Evolutionary conservation across 2,888 invertebrate genomes (phyloP).

Genomic region (Notocelia uddmanniana): DNA sequence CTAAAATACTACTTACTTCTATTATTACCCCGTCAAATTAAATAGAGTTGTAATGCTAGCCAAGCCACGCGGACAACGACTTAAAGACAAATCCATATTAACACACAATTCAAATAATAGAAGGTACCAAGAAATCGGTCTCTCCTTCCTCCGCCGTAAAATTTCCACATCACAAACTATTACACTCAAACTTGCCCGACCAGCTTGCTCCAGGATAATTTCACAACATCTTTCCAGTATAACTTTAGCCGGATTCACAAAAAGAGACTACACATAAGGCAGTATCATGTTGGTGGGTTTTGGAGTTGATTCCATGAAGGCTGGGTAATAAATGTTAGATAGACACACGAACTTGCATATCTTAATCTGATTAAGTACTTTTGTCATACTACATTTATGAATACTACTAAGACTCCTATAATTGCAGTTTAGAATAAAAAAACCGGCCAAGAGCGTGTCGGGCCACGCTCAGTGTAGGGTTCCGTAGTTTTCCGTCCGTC

Average conservation of each 20-base stretch:
- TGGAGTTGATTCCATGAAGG: constrained; percentile 7
- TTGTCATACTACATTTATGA: background rate
- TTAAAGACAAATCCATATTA: background rate
- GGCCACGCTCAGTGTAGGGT: too few species aligned
- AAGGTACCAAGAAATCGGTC: background rate
- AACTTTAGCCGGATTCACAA: constrained; percentile 9
- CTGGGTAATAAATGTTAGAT: constrained; percentile 17
- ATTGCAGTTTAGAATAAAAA: too few species aligned
- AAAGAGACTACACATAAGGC: background rate
- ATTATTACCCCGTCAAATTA: background rate
- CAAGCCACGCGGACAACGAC: background rate
- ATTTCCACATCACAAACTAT: constrained; percentile 31
- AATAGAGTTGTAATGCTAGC: too few species aligned
- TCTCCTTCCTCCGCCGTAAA: background rate
- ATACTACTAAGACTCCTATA: background rate
- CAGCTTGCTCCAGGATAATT: constrained; percentile 26
- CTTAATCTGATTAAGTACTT: background rate
- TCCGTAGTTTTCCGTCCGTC: too few species aligned
- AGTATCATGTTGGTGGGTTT: background rate
- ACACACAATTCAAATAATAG: background rate
- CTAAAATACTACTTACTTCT: too few species aligned
- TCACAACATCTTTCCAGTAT: constrained; percentile 10
- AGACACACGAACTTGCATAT: constrained; percentile 2
- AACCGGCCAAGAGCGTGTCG: too few species aligned
- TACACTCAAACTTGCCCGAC: constrained; percentile 23